Evolutionary conservation across 1,140 invertebrate species (phyloP).

Genomic region (Antheraea mylitta): DNA sequence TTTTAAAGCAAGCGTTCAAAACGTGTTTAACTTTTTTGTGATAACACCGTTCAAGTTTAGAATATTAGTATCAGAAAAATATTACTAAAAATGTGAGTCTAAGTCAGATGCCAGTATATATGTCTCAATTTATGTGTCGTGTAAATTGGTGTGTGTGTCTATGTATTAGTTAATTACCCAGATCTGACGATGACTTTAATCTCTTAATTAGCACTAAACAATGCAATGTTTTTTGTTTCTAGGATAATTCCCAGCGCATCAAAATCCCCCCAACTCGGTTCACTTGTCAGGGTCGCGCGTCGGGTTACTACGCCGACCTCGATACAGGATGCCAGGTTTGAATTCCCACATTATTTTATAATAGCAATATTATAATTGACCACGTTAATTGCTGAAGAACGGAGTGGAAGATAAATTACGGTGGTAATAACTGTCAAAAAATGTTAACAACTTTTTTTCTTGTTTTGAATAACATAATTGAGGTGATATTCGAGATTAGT

Average conservation of each 20-base stretch:
- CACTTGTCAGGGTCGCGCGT: slow-evolving; percentile 81
- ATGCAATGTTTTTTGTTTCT: slow-evolving; percentile 27
- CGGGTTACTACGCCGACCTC: slow-evolving; percentile 88
- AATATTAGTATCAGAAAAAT: no score
- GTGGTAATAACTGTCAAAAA: neutral
- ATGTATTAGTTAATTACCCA: neutral
- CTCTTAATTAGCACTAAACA: neutral
- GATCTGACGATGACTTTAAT: neutral
- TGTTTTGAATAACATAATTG: no score
- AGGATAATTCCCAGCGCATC: slow-evolving; percentile 28
- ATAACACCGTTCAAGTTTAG: no score
- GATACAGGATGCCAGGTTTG: slow-evolving; percentile 85
- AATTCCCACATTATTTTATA: slow-evolving; percentile 5
- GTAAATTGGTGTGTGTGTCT: no score
- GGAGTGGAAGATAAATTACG: neutral
- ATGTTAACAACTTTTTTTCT: slow-evolving; percentile 8
- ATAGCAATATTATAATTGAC: no score
- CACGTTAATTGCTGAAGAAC: neutral
- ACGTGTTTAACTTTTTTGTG: no score
- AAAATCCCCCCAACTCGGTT: slow-evolving; percentile 70
- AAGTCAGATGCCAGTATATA: no score
- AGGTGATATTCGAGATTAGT: neutral
- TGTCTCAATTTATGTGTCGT: no score
- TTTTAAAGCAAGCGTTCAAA: no score
- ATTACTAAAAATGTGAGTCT: no score